Percentiles rank a stretch among this genome's conserved stretches.
phyloP scores from a whole-genome alignment of 2,113 vertebrate genomes.

The Melozone crissalis region DNA sequence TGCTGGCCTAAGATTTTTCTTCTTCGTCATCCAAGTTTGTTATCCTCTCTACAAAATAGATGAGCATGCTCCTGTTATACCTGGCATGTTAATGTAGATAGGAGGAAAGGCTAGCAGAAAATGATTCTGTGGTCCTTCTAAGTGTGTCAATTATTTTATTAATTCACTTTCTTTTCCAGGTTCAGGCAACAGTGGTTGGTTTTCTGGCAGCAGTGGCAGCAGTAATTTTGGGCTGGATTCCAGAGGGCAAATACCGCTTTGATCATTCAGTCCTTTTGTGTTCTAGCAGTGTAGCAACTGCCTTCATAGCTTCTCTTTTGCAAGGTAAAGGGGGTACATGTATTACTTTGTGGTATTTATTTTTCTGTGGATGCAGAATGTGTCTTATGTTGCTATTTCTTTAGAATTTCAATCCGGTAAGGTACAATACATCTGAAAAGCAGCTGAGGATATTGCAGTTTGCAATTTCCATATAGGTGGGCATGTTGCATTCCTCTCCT shows the following conservation, averaged over 20 bases:
- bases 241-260: conserved; percentile 91
- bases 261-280: conserved; percentile 90
- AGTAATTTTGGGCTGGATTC: conserved; percentile 92
- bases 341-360: not conserved
- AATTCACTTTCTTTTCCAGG: conserved; percentile 72
- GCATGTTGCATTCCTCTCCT: not conserved
- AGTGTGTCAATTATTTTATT: not conserved
- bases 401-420: not conserved
- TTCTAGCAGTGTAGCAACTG: conserved; percentile 94
- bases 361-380: not conserved
- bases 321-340: conserved; percentile 78
- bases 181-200: conserved; percentile 95
- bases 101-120: not conserved
- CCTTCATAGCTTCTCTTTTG: conserved; percentile 94
- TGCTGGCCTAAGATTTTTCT: not conserved
- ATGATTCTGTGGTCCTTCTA: not conserved
- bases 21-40: not conserved
- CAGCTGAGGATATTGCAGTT: not conserved
- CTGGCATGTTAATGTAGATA: not conserved
- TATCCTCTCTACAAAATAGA: not conserved
- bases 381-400: not conserved
- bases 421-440: not conserved
- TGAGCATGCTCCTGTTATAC: not conserved
- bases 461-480: not conserved
- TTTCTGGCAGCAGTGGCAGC: conserved; percentile 95